Evolutionary conservation across 2,888 invertebrate genomes (phyloP), one percentile per base, ranked within the genome.

Genomic region (Neoitamus cyanurus): DNA sequence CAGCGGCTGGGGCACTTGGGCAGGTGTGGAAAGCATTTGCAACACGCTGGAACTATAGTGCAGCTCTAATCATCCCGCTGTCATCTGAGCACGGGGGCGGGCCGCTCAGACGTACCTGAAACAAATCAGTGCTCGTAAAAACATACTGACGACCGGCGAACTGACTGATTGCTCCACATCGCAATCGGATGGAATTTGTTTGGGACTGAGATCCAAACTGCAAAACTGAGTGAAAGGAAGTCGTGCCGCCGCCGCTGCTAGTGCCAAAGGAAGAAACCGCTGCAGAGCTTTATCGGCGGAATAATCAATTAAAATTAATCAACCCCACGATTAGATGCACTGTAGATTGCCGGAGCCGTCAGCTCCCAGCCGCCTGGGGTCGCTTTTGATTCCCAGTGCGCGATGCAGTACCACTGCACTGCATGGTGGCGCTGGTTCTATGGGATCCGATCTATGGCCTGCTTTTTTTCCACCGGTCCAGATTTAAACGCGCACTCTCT

Each of bases 241-340:
- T 42, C 42, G 58, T 58, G 25, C 25, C 20, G 9, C 58, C 20
- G 20, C 20, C 9, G 25, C 15, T 9, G 70, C 70, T 31, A 31
- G 31, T 77, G 46, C 25, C 37, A 25, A 13, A 77, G 37, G n/a
- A 77, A 37, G 25, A 25, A 25, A 15, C n/a, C 28, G 46, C 34
- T 80, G n/a, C 46, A 58, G 68, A 15, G 46, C 34, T 58, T 58
- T 68, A 80, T 58, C 80, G 11, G 36, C 58, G 34, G 68, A 42
- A 80, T 68, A 80, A 80, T 80, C 58, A 80, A 80, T 80, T 80
- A 80, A 80, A 80, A 68, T 80, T 80, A 80, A 80, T 68, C 80
- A 80, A 80, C 31, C 80, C 68, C 58, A 36, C 20, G 68, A 80
- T 80, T 58, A 80, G 80, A 80, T 80, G 80, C 68, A n/a, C 31